A percentile compares a stretch with the other conserved stretches of the same genome.
phyloP scores from a whole-genome alignment of 92 coral and sea anemone genomes.

The Galaxea fascicularis region DNA sequence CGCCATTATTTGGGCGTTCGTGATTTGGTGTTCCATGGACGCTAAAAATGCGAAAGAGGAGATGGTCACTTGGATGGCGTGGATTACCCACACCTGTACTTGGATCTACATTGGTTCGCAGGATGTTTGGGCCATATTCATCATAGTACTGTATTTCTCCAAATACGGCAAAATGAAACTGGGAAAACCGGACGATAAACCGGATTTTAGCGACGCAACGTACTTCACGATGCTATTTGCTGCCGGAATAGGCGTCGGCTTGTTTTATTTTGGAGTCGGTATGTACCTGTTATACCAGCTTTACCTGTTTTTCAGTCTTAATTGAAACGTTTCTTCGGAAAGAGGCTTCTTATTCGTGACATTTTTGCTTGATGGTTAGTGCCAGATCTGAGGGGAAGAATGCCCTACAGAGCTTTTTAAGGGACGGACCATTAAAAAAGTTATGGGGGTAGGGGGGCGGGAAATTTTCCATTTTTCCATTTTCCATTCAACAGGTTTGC shows the following conservation, averaged over 20 bases:
- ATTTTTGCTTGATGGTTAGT: too few relatives aligned
- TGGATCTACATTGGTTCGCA: constrained; percentile 92
- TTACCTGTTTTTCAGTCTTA: background rate
- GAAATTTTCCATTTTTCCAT: too few relatives aligned
- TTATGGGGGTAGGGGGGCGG: too few relatives aligned
- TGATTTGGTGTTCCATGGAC: constrained; percentile 73
- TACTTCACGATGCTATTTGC: constrained; percentile 96
- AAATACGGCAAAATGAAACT: constrained; percentile 85
- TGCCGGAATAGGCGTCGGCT: constrained; percentile 90
- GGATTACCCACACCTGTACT: constrained; percentile 86
- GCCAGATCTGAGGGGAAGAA: too few relatives aligned
- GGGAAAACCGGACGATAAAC: constrained; percentile 90
- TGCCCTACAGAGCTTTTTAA: too few relatives aligned
- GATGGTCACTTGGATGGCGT: constrained; percentile 64
- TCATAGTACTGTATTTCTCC: constrained; percentile 85
- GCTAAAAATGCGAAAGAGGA: constrained; percentile 65
- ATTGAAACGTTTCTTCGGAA: background rate
- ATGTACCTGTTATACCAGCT: constrained; percentile 18
- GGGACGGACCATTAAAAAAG: too few relatives aligned
- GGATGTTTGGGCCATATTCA: constrained; percentile 90
- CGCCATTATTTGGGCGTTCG: constrained; percentile 84
- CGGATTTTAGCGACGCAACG: constrained; percentile 88
- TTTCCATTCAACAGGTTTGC: too few relatives aligned
- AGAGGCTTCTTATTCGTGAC: background rate
- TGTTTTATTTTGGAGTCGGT: constrained; percentile 89